A percentile compares a stretch with the other conserved stretches of the same genome.
phyloP scores from a whole-genome alignment of 1,140 invertebrate genomes.

The Drosophila pandora region DNA sequence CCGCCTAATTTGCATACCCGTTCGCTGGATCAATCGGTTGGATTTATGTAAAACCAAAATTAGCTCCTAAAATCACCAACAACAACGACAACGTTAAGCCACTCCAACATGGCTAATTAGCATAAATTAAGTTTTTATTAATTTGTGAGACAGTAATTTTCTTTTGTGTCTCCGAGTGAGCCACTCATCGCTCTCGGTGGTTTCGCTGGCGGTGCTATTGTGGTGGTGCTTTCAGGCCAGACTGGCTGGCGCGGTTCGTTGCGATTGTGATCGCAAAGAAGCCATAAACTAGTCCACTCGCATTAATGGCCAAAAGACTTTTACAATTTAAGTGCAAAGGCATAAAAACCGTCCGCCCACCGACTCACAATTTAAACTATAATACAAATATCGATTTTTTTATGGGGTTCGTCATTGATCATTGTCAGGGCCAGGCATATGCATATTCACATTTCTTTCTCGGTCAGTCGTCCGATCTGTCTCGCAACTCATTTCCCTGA shows the following conservation, averaged over 20 bases:
- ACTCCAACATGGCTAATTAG: slow-evolving; percentile 59
- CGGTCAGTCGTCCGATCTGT: slow-evolving; percentile 58
- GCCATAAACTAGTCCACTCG: slow-evolving; percentile 55
- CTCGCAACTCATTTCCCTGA: slow-evolving; percentile 78
- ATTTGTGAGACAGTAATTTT: slow-evolving; percentile 81
- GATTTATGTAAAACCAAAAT: slow-evolving; percentile 68
- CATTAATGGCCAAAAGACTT: slow-evolving; percentile 60
- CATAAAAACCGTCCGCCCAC: slow-evolving; percentile 55
- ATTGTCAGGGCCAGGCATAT: slow-evolving; percentile 67
- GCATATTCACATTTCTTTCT: slow-evolving; percentile 73
- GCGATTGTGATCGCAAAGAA: slow-evolving; percentile 46
- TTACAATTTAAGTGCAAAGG: slow-evolving; percentile 56
- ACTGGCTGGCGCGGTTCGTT: slow-evolving; percentile 67
- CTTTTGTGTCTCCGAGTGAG: slow-evolving; percentile 47
- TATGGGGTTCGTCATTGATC: slow-evolving; percentile 62
- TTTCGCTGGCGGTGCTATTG: slow-evolving; percentile 8
- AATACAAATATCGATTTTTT: slow-evolving; percentile 9
- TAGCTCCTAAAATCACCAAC: slow-evolving; percentile 46
- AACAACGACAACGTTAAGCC: slow-evolving; percentile 14
- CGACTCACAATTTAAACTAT: slow-evolving; percentile 28
- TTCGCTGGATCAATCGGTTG: slow-evolving; percentile 42
- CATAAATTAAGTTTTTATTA: slow-evolving; percentile 82
- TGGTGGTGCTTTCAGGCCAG: slow-evolving; percentile 44
- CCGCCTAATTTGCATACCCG: slow-evolving; percentile 65
- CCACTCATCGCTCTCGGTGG: slow-evolving; percentile 23